Evolutionary conservation across 2,888 invertebrate species (phyloP), one percentile per base, ranked within the genome.

Genomic region (Zelleria hepariella): DNA sequence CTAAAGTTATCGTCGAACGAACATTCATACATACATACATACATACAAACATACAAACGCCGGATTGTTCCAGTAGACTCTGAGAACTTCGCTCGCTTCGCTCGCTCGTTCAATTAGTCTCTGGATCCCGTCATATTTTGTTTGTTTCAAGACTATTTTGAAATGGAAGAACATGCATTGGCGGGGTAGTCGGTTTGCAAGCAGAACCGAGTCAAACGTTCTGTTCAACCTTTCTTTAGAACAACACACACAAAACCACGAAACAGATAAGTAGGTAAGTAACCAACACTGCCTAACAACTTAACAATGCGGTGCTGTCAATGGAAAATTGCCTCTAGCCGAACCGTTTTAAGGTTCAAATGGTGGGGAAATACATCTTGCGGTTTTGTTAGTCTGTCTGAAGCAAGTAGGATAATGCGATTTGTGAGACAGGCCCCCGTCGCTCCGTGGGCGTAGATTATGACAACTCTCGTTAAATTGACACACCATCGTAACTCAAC

Each of bases 401-500:
- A 42, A 27, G 24, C 55, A 76, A 78, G 78, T 78, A 79, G 74
- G 68, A 65, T 77, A 77, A 77, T 77, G 74, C 75, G 77, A 82
- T 81, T 82, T 82, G 82, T 80, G 80, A 68, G 82, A 77, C 81
- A 74, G 74, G 70, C 62, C 58, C 68, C 65, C 66, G 64, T 65
- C 65, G 64, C 66, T 66, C 42, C 32, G 74, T 75, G 74, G 74
- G 74, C 68, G 77, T 76, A 75, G 74, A 73, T 82, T 80, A 81
- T 80, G 77, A 77, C 78, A 69, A 69, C 77, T 70, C 82, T 85
- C 82, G 85, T 86, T 86, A 85, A 74, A 70, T 67, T 25, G 47
- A 55, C 27, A 27, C 18, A 32, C 55, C 32, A 55, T 27, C 18
- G n/a, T 55, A 55, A 18, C 27, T 55, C 10, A 21, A 54, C 54